phyloP scores from a whole-genome alignment of 2,888 invertebrate genomes.

The Caenorhabditis sp. region DNA sequence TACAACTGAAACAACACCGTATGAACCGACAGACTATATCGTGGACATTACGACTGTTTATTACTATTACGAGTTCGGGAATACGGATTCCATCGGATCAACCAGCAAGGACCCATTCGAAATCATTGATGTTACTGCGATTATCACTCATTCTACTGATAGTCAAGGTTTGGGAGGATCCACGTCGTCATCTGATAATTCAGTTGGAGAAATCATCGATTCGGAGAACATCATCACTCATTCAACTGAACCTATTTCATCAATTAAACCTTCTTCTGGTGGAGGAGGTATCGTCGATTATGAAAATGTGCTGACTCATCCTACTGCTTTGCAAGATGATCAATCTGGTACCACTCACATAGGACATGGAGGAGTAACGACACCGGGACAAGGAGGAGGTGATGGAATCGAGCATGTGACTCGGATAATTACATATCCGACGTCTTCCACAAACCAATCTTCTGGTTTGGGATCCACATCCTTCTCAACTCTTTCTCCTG shows the following conservation, averaged over 20 bases:
- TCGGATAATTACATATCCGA: neutral
- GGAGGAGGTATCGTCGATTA: neutral
- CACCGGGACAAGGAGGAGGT: neutral
- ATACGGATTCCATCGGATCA: no score
- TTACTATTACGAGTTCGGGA: no score
- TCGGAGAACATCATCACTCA: constrained; percentile 3
- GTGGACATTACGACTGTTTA: no score
- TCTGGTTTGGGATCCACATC: neutral
- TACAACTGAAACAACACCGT: neutral
- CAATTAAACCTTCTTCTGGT: neutral
- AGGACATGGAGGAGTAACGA: neutral
- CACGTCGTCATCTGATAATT: neutral
- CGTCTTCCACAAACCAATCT: neutral
- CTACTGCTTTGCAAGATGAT: neutral
- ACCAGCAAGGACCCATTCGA: neutral
- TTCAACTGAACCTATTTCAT: neutral
- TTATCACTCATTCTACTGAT: constrained; percentile 1
- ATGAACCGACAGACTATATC: neutral
- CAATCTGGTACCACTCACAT: no score
- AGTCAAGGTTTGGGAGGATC: neutral
- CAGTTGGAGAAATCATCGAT: constrained; percentile 1
- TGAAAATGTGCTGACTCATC: neutral
- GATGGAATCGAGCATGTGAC: neutral
- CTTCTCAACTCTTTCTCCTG: neutral
- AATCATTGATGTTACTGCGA: constrained; percentile 9